Evolutionary conservation across 2,797 vertebrate species (phyloP), one percentile per base, ranked within the genome.

Genomic region (Aselliscus stoliczkanus): DNA sequence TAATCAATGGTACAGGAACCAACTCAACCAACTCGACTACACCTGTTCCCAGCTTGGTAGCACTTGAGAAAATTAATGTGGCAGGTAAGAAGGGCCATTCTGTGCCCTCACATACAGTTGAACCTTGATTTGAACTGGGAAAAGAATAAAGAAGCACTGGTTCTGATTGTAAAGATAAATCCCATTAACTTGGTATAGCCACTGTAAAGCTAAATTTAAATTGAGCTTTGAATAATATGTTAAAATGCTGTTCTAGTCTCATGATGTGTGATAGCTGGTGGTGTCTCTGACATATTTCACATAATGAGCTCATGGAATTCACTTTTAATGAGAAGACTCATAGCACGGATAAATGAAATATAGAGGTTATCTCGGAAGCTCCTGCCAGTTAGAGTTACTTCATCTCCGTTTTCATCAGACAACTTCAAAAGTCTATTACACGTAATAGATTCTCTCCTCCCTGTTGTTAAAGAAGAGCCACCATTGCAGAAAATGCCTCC

Each of bases 11-110:
- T 96, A 99, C 99, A 0, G 99, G 99, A 88, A 98, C 98, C 85
- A 99, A 99, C 97, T 99, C 99, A 83, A 99, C 99, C 98, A 99
- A 99, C 81, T 98, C 99, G 96, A 99, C 98, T 27, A 98, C 97
- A 54, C 98, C 98, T 96, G 98, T 98, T 25, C 99, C 99, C 84
- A 99, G 98, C 93, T 97, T 98, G 84, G 97, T 98, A 64, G 99
- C 98, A 92, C 97, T 98, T 0, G 99, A 99, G 95, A 99, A 99
- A 96, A 99, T 99, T 85, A 99, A 99, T 96, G 99, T 99, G 96
- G 99, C 99, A 98, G 99, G 99, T 99, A 98, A 34, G 98, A 98
- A 77, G 88, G 13, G 11, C 25, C 47, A 1, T 80, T 82, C 80
- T n/a, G 0, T 23, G 17, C 9, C n/a, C 27, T 34, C 23, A 64